Base-by-base conservation (phyloP, 2,113 vertebrate species). In the western clawed frog (Xenopus tropicalis) region DNA sequence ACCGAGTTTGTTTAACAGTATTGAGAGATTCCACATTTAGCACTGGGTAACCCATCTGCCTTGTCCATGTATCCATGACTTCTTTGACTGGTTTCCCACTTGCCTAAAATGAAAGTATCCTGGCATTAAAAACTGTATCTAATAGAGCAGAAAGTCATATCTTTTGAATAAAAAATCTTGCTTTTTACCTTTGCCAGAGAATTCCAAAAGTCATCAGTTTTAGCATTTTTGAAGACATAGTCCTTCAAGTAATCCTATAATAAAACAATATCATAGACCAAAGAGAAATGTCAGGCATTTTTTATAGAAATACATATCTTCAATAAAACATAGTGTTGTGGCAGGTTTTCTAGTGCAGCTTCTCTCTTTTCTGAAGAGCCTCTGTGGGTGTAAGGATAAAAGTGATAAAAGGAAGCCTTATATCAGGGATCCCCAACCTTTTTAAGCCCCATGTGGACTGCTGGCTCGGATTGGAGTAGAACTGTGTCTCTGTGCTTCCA, bases 31-130 rank as follows among this genome's bases (percentile, higher is more conserved):
- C 25, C 71, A 97, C 82, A 3, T 78, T 62, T 23, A 99, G 65
- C 54, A 98, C 89, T 68, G 97, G 96, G 61, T 96, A 98, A 2
- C 96, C 96, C 97, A 98, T 98, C 84, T 99, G 96, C 63, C 85
- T 92, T 17, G 95, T 98, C 97, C 97, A 99, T 1, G 95, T 98
- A 74, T 98, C 92, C 97, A 99, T 98, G 0, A 98, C 93, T 56
- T 91, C 87, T 71, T 71, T 88, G 54, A 99, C 91, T 17, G 87
- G 85, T 22, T 90, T 21, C 1, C 61, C n/a, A 65, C 95, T 98
- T 80, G 89, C 92, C 97, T 99, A 67, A 37, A 80, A 56, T 43
- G 70, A 80, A 44, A 25, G 58, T 3, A 69, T 29, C 24, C 66
- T 25, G 76, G 14, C 24, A 13, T 71, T 67, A 73, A 78, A 6